Base-by-base conservation (phyloP, 2,113 vertebrate genomes). In the Suncus etruscus region DNA sequence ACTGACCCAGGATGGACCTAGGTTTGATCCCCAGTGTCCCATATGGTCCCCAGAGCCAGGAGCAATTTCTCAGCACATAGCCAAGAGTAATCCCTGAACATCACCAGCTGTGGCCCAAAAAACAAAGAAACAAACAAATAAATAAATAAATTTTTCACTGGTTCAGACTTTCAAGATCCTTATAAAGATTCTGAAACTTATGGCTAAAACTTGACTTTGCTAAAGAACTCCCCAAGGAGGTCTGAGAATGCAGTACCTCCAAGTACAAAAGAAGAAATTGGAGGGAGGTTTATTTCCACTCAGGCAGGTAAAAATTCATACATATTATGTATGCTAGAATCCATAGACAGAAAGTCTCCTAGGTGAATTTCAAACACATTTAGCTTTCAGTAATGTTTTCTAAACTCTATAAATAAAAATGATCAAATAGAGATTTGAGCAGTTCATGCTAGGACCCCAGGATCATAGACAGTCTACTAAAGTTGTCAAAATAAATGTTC, bases 311-410 rank as follows among this genome's bases (percentile, higher is more conserved):
- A 81, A 86, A 25, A 3, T 29, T 69, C 45, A 9, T 4, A 3
- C 22, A 9, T 27, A 22, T 50, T 70, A 58, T 69, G 32, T 66
- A 70, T 18, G 45, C n/a, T 51, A 50, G 68, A 47, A 83, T 1
- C 54, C 70, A 69, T 3, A 73, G 51, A 66, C 70, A 24, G 69
- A 20, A 24, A 51, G 22, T 72, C 61, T 54, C 27, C 25, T 48
- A 20, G 73, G 85, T 65, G 10, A 91, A 32, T 92, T 78, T 86
- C 68, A 86, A 78, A 89, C 70, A 4, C 18, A 50, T 47, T 83
- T 18, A 16, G 8, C 10, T 84, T 91, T 83, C 24, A 72, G 25
- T 73, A 73, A 76, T 73, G 47, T 25, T 92, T 87, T 77, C 72
- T 63, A 76, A 79, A 82, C 3, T 6, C n/a, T 31, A 25, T n/a